These are phyloP conservation scores for Pao palembangensis DNA, from an alignment of 2,113 vertebrate genomes.

Conservation along the genomic window DNA sequence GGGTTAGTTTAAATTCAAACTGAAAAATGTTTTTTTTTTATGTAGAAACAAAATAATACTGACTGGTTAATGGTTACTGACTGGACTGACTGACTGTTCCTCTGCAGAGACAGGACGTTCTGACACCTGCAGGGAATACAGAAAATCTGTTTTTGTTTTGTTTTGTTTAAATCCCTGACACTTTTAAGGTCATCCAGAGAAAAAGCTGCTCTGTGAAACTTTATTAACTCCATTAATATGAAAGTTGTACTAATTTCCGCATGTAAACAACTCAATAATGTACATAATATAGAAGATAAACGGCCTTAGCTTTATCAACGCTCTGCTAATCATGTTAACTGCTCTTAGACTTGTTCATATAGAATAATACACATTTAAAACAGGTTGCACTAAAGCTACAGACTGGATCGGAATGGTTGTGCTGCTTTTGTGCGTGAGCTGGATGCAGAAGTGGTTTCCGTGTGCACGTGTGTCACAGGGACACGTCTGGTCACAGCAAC, in stretches of 20 bases:
- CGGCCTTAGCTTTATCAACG: too few species aligned
- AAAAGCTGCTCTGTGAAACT: background rate
- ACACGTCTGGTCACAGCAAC: slow-evolving; percentile 56
- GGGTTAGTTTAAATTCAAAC: background rate
- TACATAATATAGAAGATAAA: too few species aligned
- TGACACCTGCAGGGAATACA: slow-evolving; percentile 18
- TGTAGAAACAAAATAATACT: too few species aligned
- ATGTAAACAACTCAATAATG: too few species aligned
- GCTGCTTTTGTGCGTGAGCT: too few species aligned
- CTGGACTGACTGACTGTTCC: slow-evolving; percentile 20
- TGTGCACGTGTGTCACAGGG: slow-evolving; percentile 38
- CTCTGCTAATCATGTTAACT: too few species aligned
- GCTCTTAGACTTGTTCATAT: background rate
- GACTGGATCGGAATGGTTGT: background rate
- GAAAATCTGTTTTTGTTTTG: background rate
- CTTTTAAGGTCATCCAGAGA: slow-evolving; percentile 10
- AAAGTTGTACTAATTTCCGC: background rate
- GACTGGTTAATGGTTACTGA: slow-evolving; percentile 1
- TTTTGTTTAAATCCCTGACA: background rate
- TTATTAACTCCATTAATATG: background rate
- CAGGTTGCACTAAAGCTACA: background rate
- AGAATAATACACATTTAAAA: background rate
- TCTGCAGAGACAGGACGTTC: slow-evolving; percentile 20
- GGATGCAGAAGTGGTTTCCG: slow-evolving; percentile 16
- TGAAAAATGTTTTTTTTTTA: slow-evolving; percentile 9